A percentile compares a stretch with the other conserved stretches of the same genome.
phyloP scores from a whole-genome alignment of 2,888 invertebrate genomes.

The Phortica magna region DNA sequence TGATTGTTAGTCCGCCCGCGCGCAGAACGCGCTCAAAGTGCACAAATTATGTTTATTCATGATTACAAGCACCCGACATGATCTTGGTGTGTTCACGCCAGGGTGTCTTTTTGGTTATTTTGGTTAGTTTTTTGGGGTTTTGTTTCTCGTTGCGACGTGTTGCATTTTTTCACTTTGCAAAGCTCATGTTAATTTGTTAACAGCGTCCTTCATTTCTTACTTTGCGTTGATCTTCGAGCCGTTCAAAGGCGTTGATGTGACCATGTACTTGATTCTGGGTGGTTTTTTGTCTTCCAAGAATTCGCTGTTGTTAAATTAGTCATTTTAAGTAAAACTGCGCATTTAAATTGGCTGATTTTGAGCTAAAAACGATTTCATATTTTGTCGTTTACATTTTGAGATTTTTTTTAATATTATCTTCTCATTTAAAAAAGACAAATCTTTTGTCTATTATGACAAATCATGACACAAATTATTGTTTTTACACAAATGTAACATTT shows the following conservation, averaged over 20 bases:
- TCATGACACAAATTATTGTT: constrained; percentile 9
- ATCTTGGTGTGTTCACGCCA: constrained; percentile 26
- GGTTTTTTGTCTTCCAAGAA: neutral
- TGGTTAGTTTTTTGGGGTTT: no score
- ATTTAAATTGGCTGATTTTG: no score
- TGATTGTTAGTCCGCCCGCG: neutral
- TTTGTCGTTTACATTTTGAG: no score
- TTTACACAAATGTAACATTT: constrained; percentile 37
- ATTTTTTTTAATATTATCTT: neutral
- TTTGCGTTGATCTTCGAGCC: neutral
- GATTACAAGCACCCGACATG: constrained; percentile 71
- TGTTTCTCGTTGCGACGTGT: neutral
- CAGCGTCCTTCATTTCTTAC: constrained; percentile 3
- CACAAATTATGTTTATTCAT: constrained; percentile 71
- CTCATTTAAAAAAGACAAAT: neutral
- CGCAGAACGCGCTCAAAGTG: constrained; percentile 47
- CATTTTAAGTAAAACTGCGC: neutral
- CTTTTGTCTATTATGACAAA: neutral
- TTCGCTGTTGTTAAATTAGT: neutral
- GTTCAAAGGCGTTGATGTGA: constrained; percentile 10
- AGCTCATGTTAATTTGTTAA: constrained; percentile 29
- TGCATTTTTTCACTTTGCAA: constrained; percentile 3
- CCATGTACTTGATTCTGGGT: neutral
- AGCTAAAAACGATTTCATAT: no score
- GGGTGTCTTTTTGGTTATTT: constrained; percentile 27